phyloP scores from a whole-genome alignment of 2,888 invertebrate species.

The Thelaira solivaga region DNA sequence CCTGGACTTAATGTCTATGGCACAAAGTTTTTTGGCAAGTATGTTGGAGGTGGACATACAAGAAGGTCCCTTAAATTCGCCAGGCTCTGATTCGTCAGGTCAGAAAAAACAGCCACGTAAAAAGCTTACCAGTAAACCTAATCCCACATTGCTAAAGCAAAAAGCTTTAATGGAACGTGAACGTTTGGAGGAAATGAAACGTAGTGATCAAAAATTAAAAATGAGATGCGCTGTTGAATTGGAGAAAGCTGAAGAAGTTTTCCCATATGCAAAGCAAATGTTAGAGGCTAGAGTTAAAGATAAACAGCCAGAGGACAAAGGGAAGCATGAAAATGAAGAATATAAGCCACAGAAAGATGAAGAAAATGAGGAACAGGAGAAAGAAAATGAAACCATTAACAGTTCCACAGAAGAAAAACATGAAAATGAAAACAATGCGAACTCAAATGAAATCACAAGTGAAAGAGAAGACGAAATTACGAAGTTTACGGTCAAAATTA shows the following conservation, averaged over 20 bases:
- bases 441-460: background rate
- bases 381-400: constrained; percentile 60
- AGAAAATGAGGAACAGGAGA: background rate
- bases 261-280: constrained; percentile 70
- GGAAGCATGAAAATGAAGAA: constrained; percentile 14
- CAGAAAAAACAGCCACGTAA: constrained; percentile 75
- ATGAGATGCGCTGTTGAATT: constrained; percentile 70
- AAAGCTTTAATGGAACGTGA: constrained; percentile 71
- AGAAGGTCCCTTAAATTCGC: constrained; percentile 62
- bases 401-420: constrained; percentile 60
- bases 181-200: constrained; percentile 72
- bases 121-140: constrained; percentile 74
- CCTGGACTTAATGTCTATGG: constrained; percentile 60
- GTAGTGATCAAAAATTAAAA: constrained; percentile 73
- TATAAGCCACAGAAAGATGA: background rate
- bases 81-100: constrained; percentile 34
- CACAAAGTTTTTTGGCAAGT: constrained; percentile 72
- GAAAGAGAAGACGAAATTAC: background rate
- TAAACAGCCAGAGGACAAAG: no score
- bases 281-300: constrained; percentile 56
- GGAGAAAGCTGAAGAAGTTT: constrained; percentile 70
- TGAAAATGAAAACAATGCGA: background rate
- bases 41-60: constrained; percentile 74
- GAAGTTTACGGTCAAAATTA: background rate
- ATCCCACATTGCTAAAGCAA: constrained; percentile 74